phyloP scores from a whole-genome alignment of 2,113 vertebrate genomes.

The Tragulus kanchil region DNA sequence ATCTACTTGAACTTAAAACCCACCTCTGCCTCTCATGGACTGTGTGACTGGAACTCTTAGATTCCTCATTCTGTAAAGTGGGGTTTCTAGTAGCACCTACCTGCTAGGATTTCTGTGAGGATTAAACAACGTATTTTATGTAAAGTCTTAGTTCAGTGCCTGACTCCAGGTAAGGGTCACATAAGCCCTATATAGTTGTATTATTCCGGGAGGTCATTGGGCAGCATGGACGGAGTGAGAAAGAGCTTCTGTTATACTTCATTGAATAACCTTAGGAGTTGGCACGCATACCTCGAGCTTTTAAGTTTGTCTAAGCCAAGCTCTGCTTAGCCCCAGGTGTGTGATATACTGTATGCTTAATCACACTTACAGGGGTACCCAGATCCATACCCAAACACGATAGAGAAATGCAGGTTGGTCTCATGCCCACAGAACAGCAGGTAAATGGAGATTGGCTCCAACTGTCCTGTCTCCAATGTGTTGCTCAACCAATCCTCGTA shows the following conservation, averaged over 20 bases:
- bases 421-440: accelerated
- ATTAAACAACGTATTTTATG: background rate
- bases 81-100: background rate
- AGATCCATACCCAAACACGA: background rate
- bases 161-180: background rate
- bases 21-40: background rate
- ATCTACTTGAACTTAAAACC: background rate
- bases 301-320: background rate
- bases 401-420: background rate
- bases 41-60: background rate
- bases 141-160: background rate
- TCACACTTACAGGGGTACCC: background rate
- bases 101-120: background rate
- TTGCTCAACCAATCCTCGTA: accelerated
- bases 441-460: background rate
- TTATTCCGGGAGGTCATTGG: background rate
- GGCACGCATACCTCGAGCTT: background rate
- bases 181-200: background rate
- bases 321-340: background rate
- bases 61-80: background rate
- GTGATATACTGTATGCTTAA: background rate
- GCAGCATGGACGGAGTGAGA: background rate
- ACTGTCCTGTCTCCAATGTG: background rate
- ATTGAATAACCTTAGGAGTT: background rate
- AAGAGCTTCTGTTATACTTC: background rate